Evolutionary conservation across 2,888 invertebrate genomes (phyloP).

Genomic region (Anarsia innoxiella): DNA sequence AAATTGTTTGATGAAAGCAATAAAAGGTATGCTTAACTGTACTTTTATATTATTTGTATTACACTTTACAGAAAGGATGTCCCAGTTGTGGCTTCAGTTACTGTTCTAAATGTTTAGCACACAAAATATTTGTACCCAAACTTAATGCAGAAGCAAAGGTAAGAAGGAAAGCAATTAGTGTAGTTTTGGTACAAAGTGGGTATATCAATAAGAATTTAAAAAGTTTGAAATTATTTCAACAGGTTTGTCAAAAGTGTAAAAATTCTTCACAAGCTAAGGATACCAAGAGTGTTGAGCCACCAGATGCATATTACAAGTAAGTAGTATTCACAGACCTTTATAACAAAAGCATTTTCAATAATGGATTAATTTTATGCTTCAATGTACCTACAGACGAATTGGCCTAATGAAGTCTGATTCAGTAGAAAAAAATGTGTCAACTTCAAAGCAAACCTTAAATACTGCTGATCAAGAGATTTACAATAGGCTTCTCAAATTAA

Average conservation of each 20-base stretch:
- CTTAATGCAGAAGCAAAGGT: constrained; percentile 79
- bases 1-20: too few species aligned
- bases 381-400: too few species aligned
- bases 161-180: too few species aligned
- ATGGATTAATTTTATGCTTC: too few species aligned
- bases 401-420: constrained; percentile 1
- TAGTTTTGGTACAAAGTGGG: constrained; percentile 49
- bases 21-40: too few species aligned
- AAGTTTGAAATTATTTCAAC: constrained; percentile 12
- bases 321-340: too few species aligned
- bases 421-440: too few species aligned
- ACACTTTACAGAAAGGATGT: constrained; percentile 80
- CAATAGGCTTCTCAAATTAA: constrained; percentile 80
- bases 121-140: constrained; percentile 80
- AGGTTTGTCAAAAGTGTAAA: constrained; percentile 62
- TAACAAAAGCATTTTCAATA: too few species aligned
- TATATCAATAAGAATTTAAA: constrained; percentile 2
- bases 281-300: constrained; percentile 43
- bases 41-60: too few species aligned
- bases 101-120: constrained; percentile 86
- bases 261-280: constrained; percentile 24
- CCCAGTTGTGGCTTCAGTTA: constrained; percentile 88
- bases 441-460: too few species aligned
- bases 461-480: constrained; percentile 60
- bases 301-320: constrained; percentile 76